Base-by-base conservation (phyloP, 2,113 vertebrate species). In the Perca schrenkii region DNA sequence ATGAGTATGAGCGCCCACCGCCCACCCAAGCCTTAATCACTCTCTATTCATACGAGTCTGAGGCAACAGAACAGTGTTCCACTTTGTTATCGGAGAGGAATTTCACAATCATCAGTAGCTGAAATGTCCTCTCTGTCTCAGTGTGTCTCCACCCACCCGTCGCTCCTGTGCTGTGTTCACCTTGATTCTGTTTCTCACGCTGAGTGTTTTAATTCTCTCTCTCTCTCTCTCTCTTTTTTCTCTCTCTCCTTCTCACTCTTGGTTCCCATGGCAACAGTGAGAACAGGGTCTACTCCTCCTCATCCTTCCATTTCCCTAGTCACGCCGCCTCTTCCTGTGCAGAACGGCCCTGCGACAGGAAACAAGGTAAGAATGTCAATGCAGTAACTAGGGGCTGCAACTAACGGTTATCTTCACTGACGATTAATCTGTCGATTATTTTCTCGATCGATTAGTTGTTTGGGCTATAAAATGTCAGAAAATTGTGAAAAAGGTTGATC, bases 241-340 rank as follows among this genome's bases (percentile, higher is more conserved):
- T 83, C 49, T 64, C 49, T 77, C 47, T 80, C 53, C 40, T 65
- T 66, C 62, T 80, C 69, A 57, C 78, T 64, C 74, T 87, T 97
- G 73, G 97, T 98, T 93, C 96, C 97, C 81, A 94, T 97, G 96
- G 95, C 96, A 13, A 95, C 97, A 7, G 95, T 97, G 76, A 94
- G 95, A 85, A 92, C 96, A 3, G 96, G 94, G 53, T 89, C 96
- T 1, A 91, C 96, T 79, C 94, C 96, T 93, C 96, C 96, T 31
- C 94, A 96, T 83, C 96, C 96, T 43, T 86, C 93, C 8, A 93
- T 97, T 79, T 96, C 97, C 56, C 92, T 97, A 60, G 95, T 97
- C 79, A 94, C 96, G 63, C 96, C 96, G 0, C 95, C 96, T 49
- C 97, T 98, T 95, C 95, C 96, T 73, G 95, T 97, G 69, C 97